These are phyloP conservation scores for Hypomesus transpacificus DNA, from an alignment of 2,113 vertebrate species.

Conservation along the genomic window DNA sequence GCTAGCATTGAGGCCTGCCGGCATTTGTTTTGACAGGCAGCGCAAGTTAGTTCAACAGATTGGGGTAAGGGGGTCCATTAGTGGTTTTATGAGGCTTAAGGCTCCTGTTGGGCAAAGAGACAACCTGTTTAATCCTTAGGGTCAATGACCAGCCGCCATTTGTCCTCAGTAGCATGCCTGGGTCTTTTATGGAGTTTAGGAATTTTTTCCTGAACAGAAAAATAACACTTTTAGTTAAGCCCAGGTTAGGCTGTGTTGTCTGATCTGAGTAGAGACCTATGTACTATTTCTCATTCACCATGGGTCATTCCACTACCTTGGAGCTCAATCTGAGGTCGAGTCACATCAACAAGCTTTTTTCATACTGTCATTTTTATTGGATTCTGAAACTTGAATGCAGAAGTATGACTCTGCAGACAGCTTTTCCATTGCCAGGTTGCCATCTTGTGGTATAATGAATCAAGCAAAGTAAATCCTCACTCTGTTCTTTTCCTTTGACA, in stretches of 20 bases:
- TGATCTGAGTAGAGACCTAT: too few relatives aligned
- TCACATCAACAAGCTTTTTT: too few relatives aligned
- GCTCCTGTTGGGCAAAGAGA: slow-evolving; percentile 23
- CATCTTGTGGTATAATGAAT: slow-evolving; percentile 40
- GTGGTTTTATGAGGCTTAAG: slow-evolving; percentile 36
- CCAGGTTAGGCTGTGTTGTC: too few relatives aligned
- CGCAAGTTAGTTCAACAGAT: not conserved
- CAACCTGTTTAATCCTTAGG: slow-evolving; percentile 41
- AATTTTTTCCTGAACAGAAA: not conserved
- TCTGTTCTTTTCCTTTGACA: slow-evolving; percentile 45
- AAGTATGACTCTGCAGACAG: slow-evolving; percentile 9
- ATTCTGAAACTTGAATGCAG: not conserved
- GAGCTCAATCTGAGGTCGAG: too few relatives aligned
- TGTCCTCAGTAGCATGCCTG: not conserved
- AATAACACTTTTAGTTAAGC: too few relatives aligned
- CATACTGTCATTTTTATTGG: not conserved
- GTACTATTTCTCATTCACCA: too few relatives aligned
- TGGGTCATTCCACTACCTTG: too few relatives aligned
- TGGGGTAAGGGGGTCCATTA: slow-evolving; percentile 22
- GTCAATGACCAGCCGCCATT: slow-evolving; percentile 25
- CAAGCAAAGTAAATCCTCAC: slow-evolving; percentile 36
- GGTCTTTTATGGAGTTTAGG: not conserved
- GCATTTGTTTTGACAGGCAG: not conserved
- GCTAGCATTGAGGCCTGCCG: not conserved
- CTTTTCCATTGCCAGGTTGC: slow-evolving; percentile 12